Base-by-base conservation (phyloP, 2,888 invertebrate species). In the Drosophila limbata region DNA sequence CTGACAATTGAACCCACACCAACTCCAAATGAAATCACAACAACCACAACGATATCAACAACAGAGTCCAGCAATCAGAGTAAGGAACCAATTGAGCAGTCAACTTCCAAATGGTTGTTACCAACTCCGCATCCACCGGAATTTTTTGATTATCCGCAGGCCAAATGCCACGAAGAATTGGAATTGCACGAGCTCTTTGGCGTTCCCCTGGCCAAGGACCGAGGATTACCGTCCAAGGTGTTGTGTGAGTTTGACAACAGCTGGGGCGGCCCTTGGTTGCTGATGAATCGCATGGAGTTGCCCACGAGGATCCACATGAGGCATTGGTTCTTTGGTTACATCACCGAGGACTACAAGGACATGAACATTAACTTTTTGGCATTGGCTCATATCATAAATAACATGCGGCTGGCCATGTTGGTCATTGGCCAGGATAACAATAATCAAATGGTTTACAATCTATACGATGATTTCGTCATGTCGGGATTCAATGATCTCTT, bases 391-490 rank as follows among this genome's bases (percentile, higher is more conserved):
- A 66, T 84, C 6, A 84, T 81, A 5, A 79, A 82, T 4, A 35
- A 17, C 3, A 79, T 82, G 82, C 73, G 82, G 0, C 10, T 84
- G 6, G 75, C 82, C 48, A 65, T 84, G 75, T 15, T 84, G 19
- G 73, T 87, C 17, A 40, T 84, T n/a, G 84, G 88, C 0, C 88
- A 87, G 55, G 66, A 87, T 28, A 73, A 73, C 19, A 40, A 76
- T 3, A 40, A 76, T 10, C 42, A 60, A 4, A 25, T 73, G 47
- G 88, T 84, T 2, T 84, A 84, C 17, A 84, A 81, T 61, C 70
- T 84, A 1, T 84, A 87, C 35, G 84, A 84, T 44, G 74, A 82
- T 9, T 71, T 84, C n/a, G 87, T 83, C 39, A 71, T 83, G 13
- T 83, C 87, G 17, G 51, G 73, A 8, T 65, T 83, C 52, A 77